Evolutionary conservation across 2,797 vertebrate species (phyloP), one percentile per base, ranked within the genome.

Genomic region (Brachyrhaphis roseni): DNA sequence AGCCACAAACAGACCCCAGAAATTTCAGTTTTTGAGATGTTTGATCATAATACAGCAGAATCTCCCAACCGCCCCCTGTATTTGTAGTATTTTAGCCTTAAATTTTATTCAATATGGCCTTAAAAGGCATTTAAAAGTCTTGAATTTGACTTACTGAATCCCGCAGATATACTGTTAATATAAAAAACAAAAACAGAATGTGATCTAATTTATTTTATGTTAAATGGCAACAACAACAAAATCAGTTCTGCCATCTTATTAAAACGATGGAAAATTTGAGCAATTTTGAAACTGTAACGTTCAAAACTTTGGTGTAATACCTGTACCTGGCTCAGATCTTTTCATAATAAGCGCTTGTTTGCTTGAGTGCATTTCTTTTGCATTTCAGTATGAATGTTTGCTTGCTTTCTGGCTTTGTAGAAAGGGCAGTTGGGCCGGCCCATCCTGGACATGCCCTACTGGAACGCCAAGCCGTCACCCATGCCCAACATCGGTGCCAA

Each of bases 401-500:
- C 16, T 82, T 75, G 5, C 16, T 82, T 76, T 7, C 16, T 83
- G 75, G 10, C 77, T 53, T 81, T 74, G 26, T 90, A 99, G 98
- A 99, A 99, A 96, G 98, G 98, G 81, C 98, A 99, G 47, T 95
- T 99, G 81, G 98, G 98, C 12, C 95, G 98, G 49, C 98, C 98
- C 59, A 99, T 99, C 93, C 92, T 99, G 84, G 98, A 99, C 91
- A 96, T 98, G 95, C 98, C 98, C 62, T 99, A 99, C 87, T 99
- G 98, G 98, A 99, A 99, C 84, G 98, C 98, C 82, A 99, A 98
- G 78, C 98, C 98, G 72, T 98, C 98, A 66, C 95, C 98, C 5
- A 99, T 99, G 98, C 98, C 98, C 86, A 99, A 99, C 84, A 99
- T 99, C 64, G 98, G 98, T 78, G 97, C 98, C 86, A 99, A 98